Evolutionary conservation across 2,113 vertebrate species (phyloP).

Genomic region (Phalacrocorax pelagicus): DNA sequence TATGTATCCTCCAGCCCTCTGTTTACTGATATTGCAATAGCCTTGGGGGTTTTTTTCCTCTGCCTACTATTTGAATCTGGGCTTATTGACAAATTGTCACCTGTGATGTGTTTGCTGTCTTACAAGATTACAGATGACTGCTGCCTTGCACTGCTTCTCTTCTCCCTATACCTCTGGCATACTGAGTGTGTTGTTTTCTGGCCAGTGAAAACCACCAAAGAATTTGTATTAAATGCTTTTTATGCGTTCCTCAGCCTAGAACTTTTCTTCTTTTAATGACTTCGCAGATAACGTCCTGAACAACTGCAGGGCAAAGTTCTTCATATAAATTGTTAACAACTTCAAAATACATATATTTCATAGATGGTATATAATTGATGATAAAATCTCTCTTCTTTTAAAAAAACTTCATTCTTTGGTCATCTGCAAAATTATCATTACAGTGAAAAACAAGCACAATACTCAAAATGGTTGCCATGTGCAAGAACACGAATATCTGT

Average conservation of each 20-base stretch:
- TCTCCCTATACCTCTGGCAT: background rate
- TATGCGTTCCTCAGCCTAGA: background rate
- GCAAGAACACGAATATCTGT: background rate
- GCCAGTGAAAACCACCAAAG: background rate
- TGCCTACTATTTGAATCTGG: background rate
- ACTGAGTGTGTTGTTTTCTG: background rate
- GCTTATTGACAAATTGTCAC: background rate
- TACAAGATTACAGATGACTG: background rate
- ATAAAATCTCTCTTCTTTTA: background rate
- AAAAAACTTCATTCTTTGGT: background rate
- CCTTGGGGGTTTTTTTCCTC: background rate
- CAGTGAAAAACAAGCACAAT: background rate
- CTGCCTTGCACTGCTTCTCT: background rate
- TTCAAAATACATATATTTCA: background rate
- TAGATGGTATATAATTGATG: background rate
- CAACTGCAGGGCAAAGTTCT: background rate
- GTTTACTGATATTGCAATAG: background rate
- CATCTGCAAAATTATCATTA: background rate
- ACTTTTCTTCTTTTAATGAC: background rate
- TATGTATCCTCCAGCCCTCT: background rate
- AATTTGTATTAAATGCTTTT: background rate
- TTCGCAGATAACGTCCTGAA: background rate
- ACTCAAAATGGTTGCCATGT: background rate
- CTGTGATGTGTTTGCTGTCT: background rate
- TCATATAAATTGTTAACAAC: background rate